Base-by-base conservation (phyloP, 1,140 invertebrate genomes). In the Andricus grossulariae region DNA sequence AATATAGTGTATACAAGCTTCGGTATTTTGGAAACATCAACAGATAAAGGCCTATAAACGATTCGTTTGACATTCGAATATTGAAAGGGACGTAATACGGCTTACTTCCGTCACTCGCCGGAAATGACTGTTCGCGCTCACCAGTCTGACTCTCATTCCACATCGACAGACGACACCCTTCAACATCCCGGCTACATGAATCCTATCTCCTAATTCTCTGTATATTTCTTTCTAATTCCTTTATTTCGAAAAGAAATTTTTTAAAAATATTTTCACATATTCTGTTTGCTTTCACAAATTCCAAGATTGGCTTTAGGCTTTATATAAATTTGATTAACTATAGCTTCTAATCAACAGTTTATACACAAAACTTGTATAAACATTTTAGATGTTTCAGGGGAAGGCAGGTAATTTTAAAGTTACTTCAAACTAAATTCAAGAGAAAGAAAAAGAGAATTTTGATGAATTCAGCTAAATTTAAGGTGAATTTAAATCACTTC, bases 121-220 rank as follows among this genome's bases (percentile, higher is more conserved):
- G 85, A 88, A 88, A 88, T 89, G 86, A 88, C 84, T 85, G 82
- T 87, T 86, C 80, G 70, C 80, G 80, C 83, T 86, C 81, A 81
- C 83, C 84, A 86, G 85, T 77, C 82, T 82, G 80, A 85, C 79
- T 83, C 80, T 80, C 78, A 70, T 74, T 50, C 79, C 52, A 66
- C 60, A 66, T 66, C 60, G 25, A 18, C 60, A 66, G 25, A 45
- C 60, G 39, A 66, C 60, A 66, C 25, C 57, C 60, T 32, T 66
- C 57, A 66, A 66, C 57, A 66, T 66, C 25, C 60, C 60, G 16
- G 60, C 32, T 39, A 66, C 60, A 66, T 39, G 25, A 32, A 39
- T 66, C 45, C 39, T 39, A 66, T 66, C 25, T 66, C 60, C 60
- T 39, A 66, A 39, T 66, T 66, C 60, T 39, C 60, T 66, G 21